phyloP scores from a whole-genome alignment of 1,140 invertebrate species.

The Trachymyrmex septentrionalis region DNA sequence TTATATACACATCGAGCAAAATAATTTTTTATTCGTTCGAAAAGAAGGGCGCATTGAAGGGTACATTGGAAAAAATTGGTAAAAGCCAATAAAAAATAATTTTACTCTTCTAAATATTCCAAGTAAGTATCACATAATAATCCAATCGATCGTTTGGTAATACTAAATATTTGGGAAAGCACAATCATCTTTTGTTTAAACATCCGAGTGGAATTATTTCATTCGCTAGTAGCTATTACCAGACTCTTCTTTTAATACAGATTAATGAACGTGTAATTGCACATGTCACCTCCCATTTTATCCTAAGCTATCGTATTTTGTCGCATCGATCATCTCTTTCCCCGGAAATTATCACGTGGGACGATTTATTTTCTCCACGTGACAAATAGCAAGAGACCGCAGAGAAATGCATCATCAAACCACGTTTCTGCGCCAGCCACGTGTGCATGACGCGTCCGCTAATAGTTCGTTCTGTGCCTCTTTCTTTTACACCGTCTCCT shows the following conservation, averaged over 20 bases:
- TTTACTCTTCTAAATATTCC: too few relatives aligned
- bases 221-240: too few relatives aligned
- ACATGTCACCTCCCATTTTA: neutral
- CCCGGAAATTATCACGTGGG: neutral
- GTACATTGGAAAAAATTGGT: too few relatives aligned
- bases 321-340: conserved; percentile 39
- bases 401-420: neutral
- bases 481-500: neutral
- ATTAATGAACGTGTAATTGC: conserved; percentile 19
- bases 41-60: neutral
- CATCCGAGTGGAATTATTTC: too few relatives aligned
- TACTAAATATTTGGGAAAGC: too few relatives aligned
- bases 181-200: too few relatives aligned
- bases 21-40: conserved; percentile 1
- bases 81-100: too few relatives aligned
- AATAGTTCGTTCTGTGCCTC: neutral
- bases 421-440: neutral
- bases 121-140: too few relatives aligned
- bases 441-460: conserved; percentile 1
- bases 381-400: conserved; percentile 29
- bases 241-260: too few relatives aligned
- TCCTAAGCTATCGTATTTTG: neutral
- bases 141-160: too few relatives aligned
- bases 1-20: neutral
- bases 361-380: conserved; percentile 33